These are phyloP conservation scores for Meloidogyne floridensis DNA, from an alignment of 1,140 invertebrate species.

Conservation along the genomic window DNA sequence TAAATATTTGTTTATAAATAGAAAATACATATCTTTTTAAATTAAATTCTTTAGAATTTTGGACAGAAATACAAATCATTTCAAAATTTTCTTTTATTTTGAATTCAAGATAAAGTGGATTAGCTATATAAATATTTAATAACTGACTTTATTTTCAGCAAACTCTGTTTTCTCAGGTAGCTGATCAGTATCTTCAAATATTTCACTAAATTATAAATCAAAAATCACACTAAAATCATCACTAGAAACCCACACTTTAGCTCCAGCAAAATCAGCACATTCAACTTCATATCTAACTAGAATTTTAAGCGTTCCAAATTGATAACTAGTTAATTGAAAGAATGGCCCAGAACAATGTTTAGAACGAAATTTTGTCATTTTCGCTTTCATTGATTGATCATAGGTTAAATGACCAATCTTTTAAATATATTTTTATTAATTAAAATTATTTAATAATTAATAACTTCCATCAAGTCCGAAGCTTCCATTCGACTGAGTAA, in stretches of 20 bases:
- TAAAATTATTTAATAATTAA: conserved; percentile 13
- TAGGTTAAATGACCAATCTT: conserved; percentile 63
- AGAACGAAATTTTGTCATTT: conserved; percentile 61
- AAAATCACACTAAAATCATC: conserved; percentile 9
- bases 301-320: conserved; percentile 63
- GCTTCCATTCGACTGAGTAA: conserved; percentile 64
- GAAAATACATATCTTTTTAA: too few relatives aligned
- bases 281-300: conserved; percentile 65
- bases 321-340: conserved; percentile 63
- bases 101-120: too few relatives aligned
- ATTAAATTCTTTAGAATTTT: too few relatives aligned
- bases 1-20: background rate
- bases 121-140: too few relatives aligned
- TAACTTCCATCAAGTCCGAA: conserved; percentile 63
- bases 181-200: conserved; percentile 48
- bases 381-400: conserved; percentile 60
- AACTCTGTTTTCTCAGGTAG: conserved; percentile 61
- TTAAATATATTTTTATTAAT: conserved; percentile 15
- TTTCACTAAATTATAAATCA: background rate
- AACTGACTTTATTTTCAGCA: conserved; percentile 44
- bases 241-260: background rate
- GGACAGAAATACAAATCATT: too few relatives aligned
- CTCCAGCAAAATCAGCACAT: conserved; percentile 57
- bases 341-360: conserved; percentile 62
- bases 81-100: too few relatives aligned